Conservation (phyloP, 2,113 vertebrate species). For the Ceyx margarethae region DNA sequence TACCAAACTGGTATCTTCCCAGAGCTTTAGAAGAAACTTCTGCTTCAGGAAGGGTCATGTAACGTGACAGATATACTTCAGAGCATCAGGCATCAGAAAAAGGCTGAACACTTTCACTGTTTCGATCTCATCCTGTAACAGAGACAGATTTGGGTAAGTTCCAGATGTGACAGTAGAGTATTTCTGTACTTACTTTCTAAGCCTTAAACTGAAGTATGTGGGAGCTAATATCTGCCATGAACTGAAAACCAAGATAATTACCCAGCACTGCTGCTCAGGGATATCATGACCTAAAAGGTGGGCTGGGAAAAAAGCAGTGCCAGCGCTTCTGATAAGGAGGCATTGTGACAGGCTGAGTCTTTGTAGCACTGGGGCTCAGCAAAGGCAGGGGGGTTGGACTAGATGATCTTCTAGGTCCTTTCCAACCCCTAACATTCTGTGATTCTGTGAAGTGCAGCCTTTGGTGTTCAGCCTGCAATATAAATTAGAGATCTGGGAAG, state of each 20-base stretch:
- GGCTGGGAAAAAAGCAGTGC: not conserved
- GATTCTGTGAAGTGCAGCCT: not conserved
- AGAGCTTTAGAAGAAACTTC: not conserved
- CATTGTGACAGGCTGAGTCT: not conserved
- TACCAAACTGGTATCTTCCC: not conserved
- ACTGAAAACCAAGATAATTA: not conserved
- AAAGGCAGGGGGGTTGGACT: not conserved
- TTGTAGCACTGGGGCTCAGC: not conserved
- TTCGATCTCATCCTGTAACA: not conserved
- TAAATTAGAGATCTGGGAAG: not conserved
- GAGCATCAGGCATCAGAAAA: not conserved
- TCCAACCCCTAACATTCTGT: no score
- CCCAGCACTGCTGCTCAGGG: not conserved
- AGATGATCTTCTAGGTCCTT: no score
- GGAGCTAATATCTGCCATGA: not conserved
- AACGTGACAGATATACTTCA: not conserved
- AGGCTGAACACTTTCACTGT: not conserved
- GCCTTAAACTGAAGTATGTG: not conserved
- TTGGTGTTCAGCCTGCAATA: not conserved
- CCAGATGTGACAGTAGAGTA: not conserved
- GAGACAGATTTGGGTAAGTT: not conserved
- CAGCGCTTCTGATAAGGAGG: fast-evolving
- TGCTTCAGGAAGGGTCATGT: not conserved
- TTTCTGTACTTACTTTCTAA: not conserved
- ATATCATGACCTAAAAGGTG: not conserved